phyloP scores from a whole-genome alignment of 2,888 invertebrate species.

The Apotomis turbidana region DNA sequence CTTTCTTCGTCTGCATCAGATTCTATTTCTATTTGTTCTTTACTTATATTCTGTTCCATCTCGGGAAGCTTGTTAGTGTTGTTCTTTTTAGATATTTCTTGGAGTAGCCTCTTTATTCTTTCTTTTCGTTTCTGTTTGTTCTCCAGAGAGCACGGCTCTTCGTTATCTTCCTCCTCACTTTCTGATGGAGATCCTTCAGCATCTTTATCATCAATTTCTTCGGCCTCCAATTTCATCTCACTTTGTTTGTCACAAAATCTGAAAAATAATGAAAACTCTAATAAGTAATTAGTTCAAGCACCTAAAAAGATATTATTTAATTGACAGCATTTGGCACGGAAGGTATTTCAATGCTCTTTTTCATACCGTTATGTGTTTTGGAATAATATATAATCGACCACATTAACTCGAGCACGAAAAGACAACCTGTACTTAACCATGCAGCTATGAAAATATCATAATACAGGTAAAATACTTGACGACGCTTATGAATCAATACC shows the following conservation, averaged over 20 bases:
- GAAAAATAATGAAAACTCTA: slow-evolving; percentile 44
- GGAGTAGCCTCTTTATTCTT: slow-evolving; percentile 63
- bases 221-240: slow-evolving; percentile 69
- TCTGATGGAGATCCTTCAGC: slow-evolving; percentile 75
- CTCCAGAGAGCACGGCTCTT: slow-evolving; percentile 57
- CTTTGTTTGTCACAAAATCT: slow-evolving; percentile 76
- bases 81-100: slow-evolving; percentile 62
- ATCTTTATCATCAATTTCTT: slow-evolving; percentile 76
- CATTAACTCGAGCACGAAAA: too few relatives aligned
- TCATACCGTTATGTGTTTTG: too few relatives aligned
- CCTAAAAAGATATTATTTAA: too few relatives aligned
- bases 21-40: slow-evolving; percentile 23
- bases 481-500: too few relatives aligned
- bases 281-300: too few relatives aligned
- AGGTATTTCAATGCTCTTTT: too few relatives aligned
- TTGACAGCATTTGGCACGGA: too few relatives aligned
- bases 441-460: too few relatives aligned
- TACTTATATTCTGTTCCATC: slow-evolving; percentile 42
- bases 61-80: slow-evolving; percentile 19
- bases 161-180: slow-evolving; percentile 70
- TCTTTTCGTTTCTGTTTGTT: slow-evolving; percentile 69
- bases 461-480: too few relatives aligned
- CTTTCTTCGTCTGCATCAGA: slow-evolving; percentile 28
- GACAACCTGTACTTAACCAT: too few relatives aligned
- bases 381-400: too few relatives aligned